Conservation (phyloP, 1,140 invertebrate genomes). For the Aethina tumida region DNA sequence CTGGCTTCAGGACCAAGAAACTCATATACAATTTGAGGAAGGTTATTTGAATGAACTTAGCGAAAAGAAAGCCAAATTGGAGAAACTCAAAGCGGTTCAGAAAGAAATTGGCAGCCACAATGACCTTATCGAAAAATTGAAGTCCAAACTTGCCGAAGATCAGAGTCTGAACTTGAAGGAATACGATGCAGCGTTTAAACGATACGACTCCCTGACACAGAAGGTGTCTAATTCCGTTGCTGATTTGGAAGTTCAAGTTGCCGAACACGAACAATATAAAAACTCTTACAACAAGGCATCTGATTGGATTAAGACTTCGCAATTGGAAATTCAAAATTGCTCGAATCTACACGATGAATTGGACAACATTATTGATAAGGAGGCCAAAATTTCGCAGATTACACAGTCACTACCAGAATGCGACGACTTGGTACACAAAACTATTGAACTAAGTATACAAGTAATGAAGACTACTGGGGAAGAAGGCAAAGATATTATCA, state of each 20-base stretch:
- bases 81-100: constrained; percentile 69
- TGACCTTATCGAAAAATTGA: constrained; percentile 64
- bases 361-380: constrained; percentile 60
- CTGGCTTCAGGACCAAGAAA: constrained; percentile 78
- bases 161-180: constrained; percentile 52
- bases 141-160: constrained; percentile 55
- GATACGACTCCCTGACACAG: constrained; percentile 59
- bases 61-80: constrained; percentile 78
- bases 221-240: constrained; percentile 52
- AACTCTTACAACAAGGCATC: constrained; percentile 69
- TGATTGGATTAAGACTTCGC: constrained; percentile 78
- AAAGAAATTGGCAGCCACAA: constrained; percentile 67
- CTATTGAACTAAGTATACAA: constrained; percentile 63
- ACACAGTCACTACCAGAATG: constrained; percentile 56
- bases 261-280: constrained; percentile 79
- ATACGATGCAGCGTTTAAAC: constrained; percentile 56
- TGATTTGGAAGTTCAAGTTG: constrained; percentile 68
- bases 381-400: constrained; percentile 61
- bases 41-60: constrained; percentile 71
- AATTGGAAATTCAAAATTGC: constrained; percentile 75
- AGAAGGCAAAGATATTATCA: constrained; percentile 77
- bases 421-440: constrained; percentile 60
- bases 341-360: constrained; percentile 76
- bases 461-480: constrained; percentile 72
- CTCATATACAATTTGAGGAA: constrained; percentile 65